Conservation (phyloP, 1,140 invertebrate species). For the Cyclina sinensis region DNA sequence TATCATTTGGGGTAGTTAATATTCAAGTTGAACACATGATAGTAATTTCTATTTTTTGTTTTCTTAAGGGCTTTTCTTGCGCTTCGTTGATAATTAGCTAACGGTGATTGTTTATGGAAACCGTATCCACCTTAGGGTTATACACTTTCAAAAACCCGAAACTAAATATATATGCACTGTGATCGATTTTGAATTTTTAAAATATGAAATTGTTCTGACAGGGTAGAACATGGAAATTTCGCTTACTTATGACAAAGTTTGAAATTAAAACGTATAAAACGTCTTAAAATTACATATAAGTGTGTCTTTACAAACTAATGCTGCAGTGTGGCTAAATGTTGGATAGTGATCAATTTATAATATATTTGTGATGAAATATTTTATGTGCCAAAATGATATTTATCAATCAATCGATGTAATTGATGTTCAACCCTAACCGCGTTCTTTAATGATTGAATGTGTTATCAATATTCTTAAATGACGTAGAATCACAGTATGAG, state of each 20-base stretch:
- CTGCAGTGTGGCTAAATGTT: too few species aligned
- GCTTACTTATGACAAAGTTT: not conserved
- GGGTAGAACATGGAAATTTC: too few species aligned
- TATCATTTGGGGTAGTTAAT: too few species aligned
- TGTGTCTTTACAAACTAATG: too few species aligned
- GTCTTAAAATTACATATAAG: too few species aligned
- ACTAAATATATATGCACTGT: not conserved
- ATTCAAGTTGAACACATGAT: too few species aligned
- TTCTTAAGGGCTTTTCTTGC: not conserved
- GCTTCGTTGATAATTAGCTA: not conserved
- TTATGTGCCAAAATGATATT: slow-evolving; percentile 5
- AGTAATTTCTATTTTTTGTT: slow-evolving; percentile 1
- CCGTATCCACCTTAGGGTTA: not conserved
- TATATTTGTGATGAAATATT: not conserved
- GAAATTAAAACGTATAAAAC: too few species aligned
- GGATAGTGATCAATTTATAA: too few species aligned
- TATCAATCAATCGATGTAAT: slow-evolving; percentile 27
- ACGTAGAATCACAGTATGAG: slow-evolving; percentile 5
- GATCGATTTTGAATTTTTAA: too few species aligned
- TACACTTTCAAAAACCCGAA: not conserved
- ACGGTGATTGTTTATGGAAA: not conserved
- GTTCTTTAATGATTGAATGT: slow-evolving; percentile 8
- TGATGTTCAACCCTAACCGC: not conserved
- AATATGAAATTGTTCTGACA: too few species aligned
- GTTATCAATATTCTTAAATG: slow-evolving; percentile 33